These are phyloP conservation scores for Macropodus opercularis DNA, from an alignment of 2,797 vertebrate genomes.

Conservation along the genomic window DNA sequence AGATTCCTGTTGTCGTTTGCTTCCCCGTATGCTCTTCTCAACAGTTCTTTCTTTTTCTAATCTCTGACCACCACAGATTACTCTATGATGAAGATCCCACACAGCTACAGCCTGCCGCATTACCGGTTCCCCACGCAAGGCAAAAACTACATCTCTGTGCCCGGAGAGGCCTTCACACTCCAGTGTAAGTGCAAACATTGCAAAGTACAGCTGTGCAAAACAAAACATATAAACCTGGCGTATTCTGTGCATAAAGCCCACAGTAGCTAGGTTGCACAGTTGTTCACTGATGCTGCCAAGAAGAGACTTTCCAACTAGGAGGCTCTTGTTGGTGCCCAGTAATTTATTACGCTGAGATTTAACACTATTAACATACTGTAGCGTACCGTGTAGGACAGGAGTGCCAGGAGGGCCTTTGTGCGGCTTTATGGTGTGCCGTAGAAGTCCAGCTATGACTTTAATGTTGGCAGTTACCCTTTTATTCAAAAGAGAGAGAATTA, in stretches of 20 bases:
- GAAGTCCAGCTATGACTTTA: constrained; percentile 73
- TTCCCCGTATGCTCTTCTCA: constrained; percentile 18
- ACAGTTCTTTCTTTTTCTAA: constrained; percentile 22
- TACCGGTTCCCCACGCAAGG: constrained; percentile 93
- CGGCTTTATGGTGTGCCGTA: constrained; percentile 59
- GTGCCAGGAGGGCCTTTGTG: constrained; percentile 65
- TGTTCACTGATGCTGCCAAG: constrained; percentile 55
- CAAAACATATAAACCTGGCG: constrained; percentile 12
- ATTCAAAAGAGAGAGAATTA: constrained; percentile 57
- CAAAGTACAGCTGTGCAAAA: constrained; percentile 17
- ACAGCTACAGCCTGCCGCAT: constrained; percentile 79
- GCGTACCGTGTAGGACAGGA: constrained; percentile 53
- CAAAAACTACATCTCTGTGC: constrained; percentile 91
- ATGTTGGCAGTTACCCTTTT: constrained; percentile 66
- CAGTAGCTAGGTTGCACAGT: constrained; percentile 35
- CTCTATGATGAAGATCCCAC: constrained; percentile 85
- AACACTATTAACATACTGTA: constrained; percentile 38
- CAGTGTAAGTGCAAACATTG: constrained; percentile 83
- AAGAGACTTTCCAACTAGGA: constrained; percentile 60
- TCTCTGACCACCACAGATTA: constrained; percentile 85
- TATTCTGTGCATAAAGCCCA: constrained; percentile 17
- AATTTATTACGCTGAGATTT: constrained; percentile 69
- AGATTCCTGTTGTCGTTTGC: constrained; percentile 15
- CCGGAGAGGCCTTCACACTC: constrained; percentile 87
- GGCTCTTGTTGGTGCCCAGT: constrained; percentile 62